Evolutionary conservation across 2,888 invertebrate species (phyloP).

Genomic region (Opisthograptis luteolata): DNA sequence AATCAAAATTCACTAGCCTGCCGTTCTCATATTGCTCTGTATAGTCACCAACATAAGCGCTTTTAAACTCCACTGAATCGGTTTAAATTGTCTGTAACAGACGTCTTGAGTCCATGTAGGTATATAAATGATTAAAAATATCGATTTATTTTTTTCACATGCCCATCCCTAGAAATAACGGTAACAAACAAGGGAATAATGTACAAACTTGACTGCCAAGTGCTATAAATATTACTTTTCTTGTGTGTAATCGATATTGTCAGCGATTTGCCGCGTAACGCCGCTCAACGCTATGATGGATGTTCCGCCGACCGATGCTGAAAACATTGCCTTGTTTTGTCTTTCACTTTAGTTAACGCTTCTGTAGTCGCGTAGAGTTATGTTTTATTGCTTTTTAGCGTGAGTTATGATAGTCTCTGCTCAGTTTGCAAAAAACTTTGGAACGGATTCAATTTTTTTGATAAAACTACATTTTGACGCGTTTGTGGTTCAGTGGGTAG

Average conservation of each 20-base stretch:
- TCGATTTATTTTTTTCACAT: no score
- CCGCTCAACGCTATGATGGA: slow-evolving; percentile 62
- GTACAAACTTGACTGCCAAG: slow-evolving; percentile 56
- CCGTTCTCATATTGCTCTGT: no score
- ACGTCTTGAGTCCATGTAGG: no score
- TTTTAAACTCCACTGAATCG: no score
- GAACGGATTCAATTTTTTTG: slow-evolving; percentile 6
- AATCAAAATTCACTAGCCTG: no score
- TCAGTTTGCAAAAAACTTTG: slow-evolving; percentile 3
- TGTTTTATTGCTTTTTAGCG: slow-evolving; percentile 27
- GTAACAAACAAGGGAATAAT: slow-evolving; percentile 61
- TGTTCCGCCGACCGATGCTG: slow-evolving; percentile 51
- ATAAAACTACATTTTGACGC: no score
- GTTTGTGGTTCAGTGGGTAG: no score
- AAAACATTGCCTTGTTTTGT: slow-evolving; percentile 55
- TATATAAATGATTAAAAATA: no score
- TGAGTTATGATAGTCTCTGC: slow-evolving; percentile 13
- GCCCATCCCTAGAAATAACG: no score
- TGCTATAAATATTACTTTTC: slow-evolving; percentile 65
- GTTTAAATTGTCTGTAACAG: no score
- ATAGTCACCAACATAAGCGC: no score
- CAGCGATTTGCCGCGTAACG: slow-evolving; percentile 66
- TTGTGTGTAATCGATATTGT: slow-evolving; percentile 67
- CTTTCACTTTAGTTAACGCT: slow-evolving; percentile 41
- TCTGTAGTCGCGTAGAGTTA: slow-evolving; percentile 27